A percentile compares a stretch with the other conserved stretches of the same genome.
Conservation (phyloP, 2,113 vertebrate species). For the Lycaon pictus region DNA sequence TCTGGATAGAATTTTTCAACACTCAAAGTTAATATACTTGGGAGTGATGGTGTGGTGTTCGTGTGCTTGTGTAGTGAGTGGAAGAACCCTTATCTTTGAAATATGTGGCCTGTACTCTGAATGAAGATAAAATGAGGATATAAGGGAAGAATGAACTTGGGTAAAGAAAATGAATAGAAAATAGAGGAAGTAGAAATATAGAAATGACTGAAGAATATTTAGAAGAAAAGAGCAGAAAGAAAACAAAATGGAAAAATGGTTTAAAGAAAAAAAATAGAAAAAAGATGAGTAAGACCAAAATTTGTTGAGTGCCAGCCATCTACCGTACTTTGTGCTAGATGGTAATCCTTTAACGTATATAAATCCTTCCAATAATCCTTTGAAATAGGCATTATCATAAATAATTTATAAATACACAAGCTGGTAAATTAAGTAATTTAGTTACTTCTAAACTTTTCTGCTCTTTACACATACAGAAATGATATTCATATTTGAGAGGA, state of each 20-base stretch:
- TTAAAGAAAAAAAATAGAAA: slow-evolving; percentile 8
- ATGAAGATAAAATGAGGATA: not conserved
- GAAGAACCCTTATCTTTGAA: not conserved
- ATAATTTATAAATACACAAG: not conserved
- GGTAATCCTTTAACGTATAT: not conserved
- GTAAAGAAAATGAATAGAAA: not conserved
- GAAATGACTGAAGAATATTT: not conserved
- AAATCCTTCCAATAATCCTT: not conserved
- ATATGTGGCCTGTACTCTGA: not conserved
- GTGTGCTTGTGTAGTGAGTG: not conserved
- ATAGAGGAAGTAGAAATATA: not conserved
- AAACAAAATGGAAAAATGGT: not conserved
- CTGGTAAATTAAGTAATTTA: not conserved
- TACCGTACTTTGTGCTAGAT: not conserved
- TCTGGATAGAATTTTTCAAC: not conserved
- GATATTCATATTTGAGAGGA: not conserved
- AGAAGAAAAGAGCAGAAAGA: not conserved
- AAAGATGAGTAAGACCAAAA: not conserved
- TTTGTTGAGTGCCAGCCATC: not conserved
- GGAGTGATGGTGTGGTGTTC: not conserved
- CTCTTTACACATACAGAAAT: not conserved
- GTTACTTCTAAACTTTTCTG: not conserved
- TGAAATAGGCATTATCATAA: not conserved
- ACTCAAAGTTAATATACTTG: not conserved
- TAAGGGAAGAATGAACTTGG: not conserved